phyloP scores from a whole-genome alignment of 2,797 vertebrate species.

The Danio albolineatus region DNA sequence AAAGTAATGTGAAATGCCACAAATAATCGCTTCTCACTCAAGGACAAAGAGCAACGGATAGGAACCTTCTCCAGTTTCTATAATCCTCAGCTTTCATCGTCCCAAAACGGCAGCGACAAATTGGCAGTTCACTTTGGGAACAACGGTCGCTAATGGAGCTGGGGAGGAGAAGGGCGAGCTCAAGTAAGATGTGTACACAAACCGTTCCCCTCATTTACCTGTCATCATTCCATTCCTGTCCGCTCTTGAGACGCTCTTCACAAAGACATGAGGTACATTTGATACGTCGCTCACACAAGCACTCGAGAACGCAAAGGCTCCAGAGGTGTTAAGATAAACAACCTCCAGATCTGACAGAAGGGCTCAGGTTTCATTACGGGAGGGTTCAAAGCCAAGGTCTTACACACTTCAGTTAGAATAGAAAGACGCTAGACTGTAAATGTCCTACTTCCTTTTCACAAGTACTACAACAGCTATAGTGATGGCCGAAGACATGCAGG shows the following conservation, averaged over 20 bases:
- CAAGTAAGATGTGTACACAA: slow-evolving; percentile 32
- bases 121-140: slow-evolving; percentile 58
- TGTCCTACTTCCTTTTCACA: slow-evolving; percentile 24
- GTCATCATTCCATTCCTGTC: slow-evolving; percentile 63
- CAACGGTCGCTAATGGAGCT: slow-evolving; percentile 69
- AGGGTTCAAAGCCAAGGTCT: slow-evolving; percentile 35
- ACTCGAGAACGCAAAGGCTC: slow-evolving; percentile 46
- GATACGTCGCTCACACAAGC: slow-evolving; percentile 66
- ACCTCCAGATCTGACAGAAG: slow-evolving; percentile 66
- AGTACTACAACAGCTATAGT: not conserved
- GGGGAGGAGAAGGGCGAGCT: slow-evolving; percentile 49
- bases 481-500: not conserved
- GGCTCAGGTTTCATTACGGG: slow-evolving; percentile 58
- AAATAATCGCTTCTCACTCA: slow-evolving; percentile 58
- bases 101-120: slow-evolving; percentile 69
- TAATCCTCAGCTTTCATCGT: slow-evolving; percentile 61
- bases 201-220: slow-evolving; percentile 62
- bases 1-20: slow-evolving; percentile 60
- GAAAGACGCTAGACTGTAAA: slow-evolving; percentile 24
- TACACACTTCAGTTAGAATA: slow-evolving; percentile 37
- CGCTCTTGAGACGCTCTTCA: slow-evolving; percentile 67
- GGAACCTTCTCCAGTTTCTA: slow-evolving; percentile 66
- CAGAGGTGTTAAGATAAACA: slow-evolving; percentile 73
- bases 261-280: slow-evolving; percentile 67
- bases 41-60: slow-evolving; percentile 59